phyloP scores from a whole-genome alignment of 2,113 vertebrate species.

The Scytalopus superciliaris region DNA sequence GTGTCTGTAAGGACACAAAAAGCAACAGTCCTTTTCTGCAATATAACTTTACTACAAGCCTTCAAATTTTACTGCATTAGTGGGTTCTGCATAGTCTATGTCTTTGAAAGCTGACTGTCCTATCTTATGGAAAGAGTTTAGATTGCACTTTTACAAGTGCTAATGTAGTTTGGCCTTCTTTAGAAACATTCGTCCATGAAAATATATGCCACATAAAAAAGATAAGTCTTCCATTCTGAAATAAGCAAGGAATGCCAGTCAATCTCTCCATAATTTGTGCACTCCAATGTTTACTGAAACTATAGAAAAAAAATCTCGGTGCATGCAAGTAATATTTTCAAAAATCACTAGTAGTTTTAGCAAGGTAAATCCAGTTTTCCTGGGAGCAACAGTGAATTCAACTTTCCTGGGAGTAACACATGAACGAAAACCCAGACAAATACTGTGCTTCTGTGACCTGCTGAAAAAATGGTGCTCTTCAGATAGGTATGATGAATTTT shows the following conservation, averaged over 20 bases:
- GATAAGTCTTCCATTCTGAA: not conserved
- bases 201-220: not conserved
- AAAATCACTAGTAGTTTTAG: not conserved
- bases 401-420: not conserved
- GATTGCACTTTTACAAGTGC: accelerated
- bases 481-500: not conserved
- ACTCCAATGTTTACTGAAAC: not conserved
- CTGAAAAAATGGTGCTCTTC: not conserved
- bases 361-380: not conserved
- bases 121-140: not conserved
- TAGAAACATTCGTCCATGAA: not conserved
- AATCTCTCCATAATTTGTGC: not conserved
- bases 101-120: not conserved
- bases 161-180: not conserved
- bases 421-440: not conserved
- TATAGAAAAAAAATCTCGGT: not conserved
- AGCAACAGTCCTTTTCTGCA: not conserved
- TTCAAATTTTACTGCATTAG: not conserved
- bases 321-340: not conserved
- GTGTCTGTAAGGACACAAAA: not conserved
- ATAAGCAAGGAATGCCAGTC: not conserved
- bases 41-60: not conserved
- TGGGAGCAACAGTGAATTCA: not conserved
- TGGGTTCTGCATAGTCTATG: not conserved
- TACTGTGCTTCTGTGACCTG: not conserved